Conservation (phyloP, 2,888 invertebrate genomes). For the Caenorhabditis doughertyi region DNA sequence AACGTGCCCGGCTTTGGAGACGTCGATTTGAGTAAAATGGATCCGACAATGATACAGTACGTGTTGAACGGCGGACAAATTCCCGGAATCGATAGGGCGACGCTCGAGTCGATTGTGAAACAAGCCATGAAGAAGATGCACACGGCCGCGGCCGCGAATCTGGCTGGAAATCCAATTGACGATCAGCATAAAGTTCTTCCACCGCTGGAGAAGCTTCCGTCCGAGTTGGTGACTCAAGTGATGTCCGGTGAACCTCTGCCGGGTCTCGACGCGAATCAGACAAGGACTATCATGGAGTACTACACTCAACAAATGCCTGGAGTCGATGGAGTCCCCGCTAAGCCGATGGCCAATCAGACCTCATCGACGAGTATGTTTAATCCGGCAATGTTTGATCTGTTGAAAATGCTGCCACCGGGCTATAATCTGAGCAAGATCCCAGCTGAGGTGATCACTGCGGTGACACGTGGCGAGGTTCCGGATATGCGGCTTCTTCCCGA, state of each 20-base stretch:
- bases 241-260: slow-evolving; percentile 74
- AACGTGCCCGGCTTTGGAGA: slow-evolving; percentile 81
- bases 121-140: slow-evolving; percentile 78
- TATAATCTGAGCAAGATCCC: slow-evolving; percentile 74
- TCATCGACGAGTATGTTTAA: slow-evolving; percentile 45
- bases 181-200: slow-evolving; percentile 68
- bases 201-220: slow-evolving; percentile 75
- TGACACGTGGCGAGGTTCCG: slow-evolving; percentile 79
- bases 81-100: slow-evolving; percentile 80
- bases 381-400: slow-evolving; percentile 65
- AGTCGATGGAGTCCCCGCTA: slow-evolving; percentile 53
- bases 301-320: slow-evolving; percentile 74
- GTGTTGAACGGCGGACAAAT: slow-evolving; percentile 81
- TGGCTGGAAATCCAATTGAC: slow-evolving; percentile 64
- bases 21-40: slow-evolving; percentile 80
- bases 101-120: slow-evolving; percentile 76
- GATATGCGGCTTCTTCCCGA: slow-evolving; percentile 78
- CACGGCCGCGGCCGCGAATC: slow-evolving; percentile 74
- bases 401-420: slow-evolving; percentile 72
- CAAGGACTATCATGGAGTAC: slow-evolving; percentile 75
- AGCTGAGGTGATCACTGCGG: slow-evolving; percentile 71
- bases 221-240: slow-evolving; percentile 71
- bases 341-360: slow-evolving; percentile 22
- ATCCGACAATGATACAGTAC: slow-evolving; percentile 78
- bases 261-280: slow-evolving; percentile 71